Evolutionary conservation across 2,113 vertebrate species (phyloP).

Genomic region (Podilymbus podiceps): DNA sequence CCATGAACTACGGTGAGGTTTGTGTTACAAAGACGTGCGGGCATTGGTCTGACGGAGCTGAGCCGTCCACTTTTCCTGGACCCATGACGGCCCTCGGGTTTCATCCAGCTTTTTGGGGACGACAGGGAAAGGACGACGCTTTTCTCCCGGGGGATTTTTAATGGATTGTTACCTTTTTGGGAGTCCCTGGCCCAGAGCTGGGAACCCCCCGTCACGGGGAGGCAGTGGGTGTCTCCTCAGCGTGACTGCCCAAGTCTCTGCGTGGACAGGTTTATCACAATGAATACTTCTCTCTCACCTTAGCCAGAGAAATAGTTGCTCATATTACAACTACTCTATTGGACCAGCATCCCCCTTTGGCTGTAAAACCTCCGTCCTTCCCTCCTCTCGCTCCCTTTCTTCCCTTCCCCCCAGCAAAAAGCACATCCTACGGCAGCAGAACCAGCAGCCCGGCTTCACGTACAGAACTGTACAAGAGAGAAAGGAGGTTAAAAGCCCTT

Average conservation of each 20-base stretch:
- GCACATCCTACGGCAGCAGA: background rate
- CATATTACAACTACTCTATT: background rate
- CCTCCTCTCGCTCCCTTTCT: background rate
- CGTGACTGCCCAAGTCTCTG: background rate
- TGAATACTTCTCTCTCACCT: background rate
- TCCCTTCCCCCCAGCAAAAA: background rate
- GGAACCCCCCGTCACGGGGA: background rate
- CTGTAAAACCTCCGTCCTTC: background rate
- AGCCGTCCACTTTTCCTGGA: background rate
- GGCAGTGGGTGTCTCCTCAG: background rate
- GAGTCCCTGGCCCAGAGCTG: background rate
- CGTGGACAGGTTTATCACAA: background rate
- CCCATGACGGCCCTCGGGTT: background rate
- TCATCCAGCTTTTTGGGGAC: background rate
- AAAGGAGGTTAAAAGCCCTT: conserved; percentile 56
- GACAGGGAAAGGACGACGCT: background rate
- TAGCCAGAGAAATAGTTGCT: background rate
- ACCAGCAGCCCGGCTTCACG: background rate
- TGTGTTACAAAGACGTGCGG: background rate
- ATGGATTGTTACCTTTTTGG: background rate
- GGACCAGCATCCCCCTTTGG: background rate
- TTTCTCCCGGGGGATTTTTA: background rate
- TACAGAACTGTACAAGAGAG: background rate
- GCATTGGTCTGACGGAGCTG: background rate
- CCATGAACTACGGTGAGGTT: background rate